A percentile compares a stretch with the other conserved stretches of the same genome.
Evolutionary conservation across 2,888 invertebrate species (phyloP).

Genomic region (Tachina grossa): DNA sequence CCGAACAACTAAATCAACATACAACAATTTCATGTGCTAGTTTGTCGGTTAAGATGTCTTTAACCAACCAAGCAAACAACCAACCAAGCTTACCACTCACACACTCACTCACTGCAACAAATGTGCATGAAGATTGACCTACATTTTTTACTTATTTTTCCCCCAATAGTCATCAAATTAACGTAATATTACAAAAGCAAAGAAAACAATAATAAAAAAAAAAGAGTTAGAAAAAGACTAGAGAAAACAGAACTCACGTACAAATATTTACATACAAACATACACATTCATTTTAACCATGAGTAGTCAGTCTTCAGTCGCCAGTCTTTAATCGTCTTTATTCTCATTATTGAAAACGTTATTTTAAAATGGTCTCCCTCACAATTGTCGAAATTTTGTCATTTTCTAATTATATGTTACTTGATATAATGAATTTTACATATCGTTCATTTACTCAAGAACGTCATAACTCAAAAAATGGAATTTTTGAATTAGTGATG

Average conservation of each 20-base stretch:
- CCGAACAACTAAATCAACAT: constrained; percentile 58
- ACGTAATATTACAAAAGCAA: constrained; percentile 58
- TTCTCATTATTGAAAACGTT: constrained; percentile 41
- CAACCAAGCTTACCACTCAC: constrained; percentile 21
- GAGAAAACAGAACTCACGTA: constrained; percentile 44
- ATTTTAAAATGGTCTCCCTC: constrained; percentile 56
- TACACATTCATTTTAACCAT: constrained; percentile 18
- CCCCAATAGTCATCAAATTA: constrained; percentile 56
- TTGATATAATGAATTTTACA: constrained; percentile 36
- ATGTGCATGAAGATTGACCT: constrained; percentile 63
- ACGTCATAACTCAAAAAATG: no score
- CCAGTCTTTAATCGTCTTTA: constrained; percentile 27
- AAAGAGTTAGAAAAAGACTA: constrained; percentile 22
- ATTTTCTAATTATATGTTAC: constrained; percentile 46
- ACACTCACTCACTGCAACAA: constrained; percentile 47
- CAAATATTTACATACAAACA: constrained; percentile 35
- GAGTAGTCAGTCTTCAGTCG: not conserved
- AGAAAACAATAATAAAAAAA: constrained; percentile 27
- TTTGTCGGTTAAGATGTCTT: constrained; percentile 19
- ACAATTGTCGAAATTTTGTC: constrained; percentile 32
- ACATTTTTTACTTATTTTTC: constrained; percentile 53
- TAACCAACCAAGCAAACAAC: constrained; percentile 2
- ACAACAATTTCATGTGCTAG: constrained; percentile 18
- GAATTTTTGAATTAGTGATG: no score
- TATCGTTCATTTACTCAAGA: not conserved